phyloP scores from a whole-genome alignment of 2,797 vertebrate genomes.

The Chiloscyllium punctatum region DNA sequence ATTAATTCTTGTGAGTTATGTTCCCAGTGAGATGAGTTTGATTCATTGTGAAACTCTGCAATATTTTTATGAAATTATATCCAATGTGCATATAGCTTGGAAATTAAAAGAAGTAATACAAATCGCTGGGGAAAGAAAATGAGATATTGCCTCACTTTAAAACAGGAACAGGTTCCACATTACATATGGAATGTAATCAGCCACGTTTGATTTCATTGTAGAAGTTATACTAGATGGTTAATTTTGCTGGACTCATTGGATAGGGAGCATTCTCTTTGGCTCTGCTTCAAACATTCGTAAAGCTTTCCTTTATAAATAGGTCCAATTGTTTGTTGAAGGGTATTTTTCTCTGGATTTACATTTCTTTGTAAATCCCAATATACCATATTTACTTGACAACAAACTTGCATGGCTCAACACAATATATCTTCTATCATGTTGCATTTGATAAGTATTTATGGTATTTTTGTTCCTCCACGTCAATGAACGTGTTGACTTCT shows the following conservation, averaged over 20 bases:
- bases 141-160: background rate
- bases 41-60: background rate
- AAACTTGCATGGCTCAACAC: background rate
- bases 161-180: background rate
- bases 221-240: background rate
- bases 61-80: background rate
- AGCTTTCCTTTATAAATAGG: background rate
- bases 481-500: background rate
- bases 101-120: background rate
- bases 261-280: background rate
- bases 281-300: background rate
- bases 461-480: background rate
- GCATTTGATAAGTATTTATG: background rate
- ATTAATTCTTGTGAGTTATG: background rate
- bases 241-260: background rate
- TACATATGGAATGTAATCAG: background rate
- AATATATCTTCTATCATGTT: background rate
- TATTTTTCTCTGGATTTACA: background rate
- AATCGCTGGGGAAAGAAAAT: background rate
- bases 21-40: background rate
- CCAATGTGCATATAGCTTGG: background rate
- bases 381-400: background rate
- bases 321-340: background rate
- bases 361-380: background rate
- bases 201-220: background rate